phyloP scores from a whole-genome alignment of 2,888 invertebrate genomes.

The Lepidocyrtinus sp. region DNA sequence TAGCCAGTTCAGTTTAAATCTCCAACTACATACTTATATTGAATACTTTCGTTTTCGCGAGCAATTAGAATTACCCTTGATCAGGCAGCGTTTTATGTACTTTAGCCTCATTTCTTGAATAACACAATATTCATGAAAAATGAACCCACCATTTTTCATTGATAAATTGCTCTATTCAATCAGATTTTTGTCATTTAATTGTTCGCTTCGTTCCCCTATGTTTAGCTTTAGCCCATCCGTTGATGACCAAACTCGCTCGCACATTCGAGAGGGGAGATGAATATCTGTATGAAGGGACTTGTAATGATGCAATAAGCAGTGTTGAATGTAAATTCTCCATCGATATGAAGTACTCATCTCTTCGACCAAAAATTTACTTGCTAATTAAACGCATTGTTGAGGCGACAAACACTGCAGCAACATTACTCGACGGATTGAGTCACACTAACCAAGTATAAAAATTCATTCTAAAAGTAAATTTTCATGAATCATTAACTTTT shows the following conservation, averaged over 20 bases:
- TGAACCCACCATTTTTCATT: neutral
- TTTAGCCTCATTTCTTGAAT: slow-evolving; percentile 1
- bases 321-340: slow-evolving; percentile 34
- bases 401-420: slow-evolving; percentile 64
- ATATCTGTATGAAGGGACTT: too few relatives aligned
- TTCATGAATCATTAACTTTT: too few relatives aligned
- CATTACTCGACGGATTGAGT: slow-evolving; percentile 63
- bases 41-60: too few relatives aligned
- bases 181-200: neutral
- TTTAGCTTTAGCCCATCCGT: slow-evolving; percentile 61
- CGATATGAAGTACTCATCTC: slow-evolving; percentile 58
- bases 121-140: too few relatives aligned
- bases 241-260: slow-evolving; percentile 65
- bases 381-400: slow-evolving; percentile 65
- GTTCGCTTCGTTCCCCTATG: slow-evolving; percentile 1
- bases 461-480: neutral
- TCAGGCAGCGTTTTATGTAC: too few relatives aligned
- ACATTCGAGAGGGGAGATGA: slow-evolving; percentile 32
- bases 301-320: slow-evolving; percentile 18
- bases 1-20: too few relatives aligned
- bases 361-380: slow-evolving; percentile 67
- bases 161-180: slow-evolving; percentile 2
- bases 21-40: too few relatives aligned
- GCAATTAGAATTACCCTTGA: too few relatives aligned
- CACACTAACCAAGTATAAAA: slow-evolving; percentile 68